These are phyloP conservation scores for Tupiocoris notatus DNA, from an alignment of 2,888 invertebrate species.

Conservation along the genomic window DNA sequence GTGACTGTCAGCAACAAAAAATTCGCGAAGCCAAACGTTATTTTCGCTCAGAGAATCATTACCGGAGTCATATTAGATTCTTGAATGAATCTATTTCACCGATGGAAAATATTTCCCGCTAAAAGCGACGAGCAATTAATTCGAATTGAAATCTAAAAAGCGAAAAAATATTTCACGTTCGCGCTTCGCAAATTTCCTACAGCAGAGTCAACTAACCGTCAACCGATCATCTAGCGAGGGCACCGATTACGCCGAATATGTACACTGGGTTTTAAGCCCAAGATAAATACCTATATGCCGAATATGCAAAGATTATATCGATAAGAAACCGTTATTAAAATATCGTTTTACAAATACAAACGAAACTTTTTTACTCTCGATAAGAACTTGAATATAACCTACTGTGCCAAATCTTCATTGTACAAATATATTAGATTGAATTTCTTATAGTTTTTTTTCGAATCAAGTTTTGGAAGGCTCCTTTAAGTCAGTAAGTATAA, in stretches of 20 bases:
- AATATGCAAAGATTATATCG: background rate
- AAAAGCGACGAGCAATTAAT: too few relatives aligned
- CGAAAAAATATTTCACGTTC: too few relatives aligned
- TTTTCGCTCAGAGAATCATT: too few relatives aligned
- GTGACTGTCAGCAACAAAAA: too few relatives aligned
- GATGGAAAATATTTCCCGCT: too few relatives aligned
- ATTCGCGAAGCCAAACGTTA: too few relatives aligned
- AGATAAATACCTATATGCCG: background rate
- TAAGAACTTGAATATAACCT: slow-evolving; percentile 11
- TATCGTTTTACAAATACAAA: background rate
- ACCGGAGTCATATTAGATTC: too few relatives aligned
- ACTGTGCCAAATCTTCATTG: slow-evolving; percentile 33
- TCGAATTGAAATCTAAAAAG: too few relatives aligned
- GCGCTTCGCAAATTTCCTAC: background rate
- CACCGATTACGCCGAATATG: background rate
- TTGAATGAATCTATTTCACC: too few relatives aligned
- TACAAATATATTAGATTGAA: slow-evolving; percentile 36
- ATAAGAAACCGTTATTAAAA: background rate
- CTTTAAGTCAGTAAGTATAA: slow-evolving; percentile 37
- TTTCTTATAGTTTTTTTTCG: slow-evolving; percentile 14
- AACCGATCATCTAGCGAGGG: background rate
- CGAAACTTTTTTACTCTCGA: background rate
- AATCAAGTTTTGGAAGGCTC: slow-evolving; percentile 39
- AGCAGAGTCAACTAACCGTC: background rate
- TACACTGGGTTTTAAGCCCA: background rate